Percentiles rank a stretch among this genome's conserved stretches.
phyloP scores from a whole-genome alignment of 2,888 invertebrate genomes.

The Cosmia pyralina region DNA sequence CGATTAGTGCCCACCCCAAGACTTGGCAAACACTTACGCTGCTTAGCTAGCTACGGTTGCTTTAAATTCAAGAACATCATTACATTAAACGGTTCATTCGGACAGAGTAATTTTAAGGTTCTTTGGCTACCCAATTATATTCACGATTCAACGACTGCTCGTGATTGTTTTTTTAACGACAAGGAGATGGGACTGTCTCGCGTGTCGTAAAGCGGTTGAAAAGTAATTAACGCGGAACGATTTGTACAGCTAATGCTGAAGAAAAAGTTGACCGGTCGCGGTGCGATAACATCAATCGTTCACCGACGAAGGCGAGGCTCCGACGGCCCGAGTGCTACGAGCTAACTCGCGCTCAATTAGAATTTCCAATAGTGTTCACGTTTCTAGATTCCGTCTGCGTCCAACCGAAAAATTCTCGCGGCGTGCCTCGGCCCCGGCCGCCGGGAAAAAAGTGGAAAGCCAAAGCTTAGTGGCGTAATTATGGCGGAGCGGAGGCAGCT shows the following conservation, averaged over 20 bases:
- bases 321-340: slow-evolving; percentile 19
- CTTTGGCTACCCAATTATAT: slow-evolving; percentile 78
- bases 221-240: slow-evolving; percentile 80
- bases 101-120: slow-evolving; percentile 75
- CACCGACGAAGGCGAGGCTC: slow-evolving; percentile 65
- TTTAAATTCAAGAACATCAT: slow-evolving; percentile 74
- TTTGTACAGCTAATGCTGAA: slow-evolving; percentile 73
- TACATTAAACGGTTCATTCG: slow-evolving; percentile 74
- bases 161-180: slow-evolving; percentile 73
- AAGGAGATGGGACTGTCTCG: slow-evolving; percentile 75
- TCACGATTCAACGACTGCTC: slow-evolving; percentile 76
- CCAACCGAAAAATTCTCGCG: slow-evolving; percentile 74
- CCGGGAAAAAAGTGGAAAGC: slow-evolving; percentile 77
- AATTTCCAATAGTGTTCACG: slow-evolving; percentile 76
- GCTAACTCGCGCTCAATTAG: slow-evolving; percentile 72
- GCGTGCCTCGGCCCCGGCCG: slow-evolving; percentile 64
- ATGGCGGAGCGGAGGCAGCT: slow-evolving; percentile 78
- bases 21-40: slow-evolving; percentile 59
- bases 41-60: slow-evolving; percentile 65
- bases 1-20: background rate
- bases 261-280: slow-evolving; percentile 69
- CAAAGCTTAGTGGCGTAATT: slow-evolving; percentile 83
- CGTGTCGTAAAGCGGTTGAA: slow-evolving; percentile 75
- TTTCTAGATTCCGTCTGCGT: slow-evolving; percentile 76
- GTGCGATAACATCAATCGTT: slow-evolving; percentile 76